phyloP scores from a whole-genome alignment of 2,888 invertebrate species.

The Parapristionchus giblindavisi region DNA sequence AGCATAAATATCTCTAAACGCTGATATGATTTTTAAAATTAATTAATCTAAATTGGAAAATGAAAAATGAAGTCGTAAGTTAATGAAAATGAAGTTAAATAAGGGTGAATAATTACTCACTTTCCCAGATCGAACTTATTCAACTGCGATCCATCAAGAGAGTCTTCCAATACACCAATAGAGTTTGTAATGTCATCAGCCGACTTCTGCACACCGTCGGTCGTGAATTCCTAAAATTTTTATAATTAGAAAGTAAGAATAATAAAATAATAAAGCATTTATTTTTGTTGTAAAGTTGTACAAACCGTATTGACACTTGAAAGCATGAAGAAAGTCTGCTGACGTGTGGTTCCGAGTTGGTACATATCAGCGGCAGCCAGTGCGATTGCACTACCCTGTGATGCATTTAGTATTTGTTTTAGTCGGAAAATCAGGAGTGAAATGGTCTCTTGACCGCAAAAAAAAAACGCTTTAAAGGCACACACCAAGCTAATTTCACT shows the following conservation, averaged over 20 bases:
- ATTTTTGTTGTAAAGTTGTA: not conserved
- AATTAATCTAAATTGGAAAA: not conserved
- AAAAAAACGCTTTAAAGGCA: no score
- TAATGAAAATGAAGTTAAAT: not conserved
- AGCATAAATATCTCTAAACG: no score
- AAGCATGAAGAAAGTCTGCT: conserved; percentile 9
- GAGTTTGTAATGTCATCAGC: not conserved
- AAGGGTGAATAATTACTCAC: not conserved
- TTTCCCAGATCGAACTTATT: not conserved
- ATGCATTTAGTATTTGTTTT: not conserved
- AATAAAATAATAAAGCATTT: not conserved
- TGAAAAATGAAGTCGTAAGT: not conserved
- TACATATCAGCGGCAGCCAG: not conserved
- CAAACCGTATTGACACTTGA: conserved; percentile 9
- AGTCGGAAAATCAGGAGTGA: not conserved
- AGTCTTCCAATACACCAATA: not conserved
- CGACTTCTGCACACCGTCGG: not conserved
- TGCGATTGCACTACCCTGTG: not conserved
- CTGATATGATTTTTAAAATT: no score
- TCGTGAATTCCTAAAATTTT: not conserved
- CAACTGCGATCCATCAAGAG: not conserved
- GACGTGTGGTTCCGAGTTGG: not conserved
- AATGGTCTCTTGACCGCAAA: not conserved
- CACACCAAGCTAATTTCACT: no score
- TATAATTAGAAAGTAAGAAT: not conserved